Conservation (phyloP, 2,797 vertebrate species). For the Acanthurus tractus region DNA sequence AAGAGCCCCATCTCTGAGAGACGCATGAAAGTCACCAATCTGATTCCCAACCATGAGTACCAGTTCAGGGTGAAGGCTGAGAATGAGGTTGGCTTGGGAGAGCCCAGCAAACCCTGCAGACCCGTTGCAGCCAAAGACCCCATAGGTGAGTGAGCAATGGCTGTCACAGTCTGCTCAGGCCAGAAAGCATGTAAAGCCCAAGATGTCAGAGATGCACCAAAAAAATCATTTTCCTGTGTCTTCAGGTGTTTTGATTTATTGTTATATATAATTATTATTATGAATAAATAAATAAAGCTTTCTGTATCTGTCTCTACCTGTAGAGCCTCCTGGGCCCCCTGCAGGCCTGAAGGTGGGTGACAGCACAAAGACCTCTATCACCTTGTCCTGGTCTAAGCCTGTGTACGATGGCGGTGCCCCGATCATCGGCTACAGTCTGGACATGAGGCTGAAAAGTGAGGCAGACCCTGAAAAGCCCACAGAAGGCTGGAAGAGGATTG, state of each 20-base stretch:
- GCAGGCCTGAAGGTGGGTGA: conserved; percentile 93
- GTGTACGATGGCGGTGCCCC: conserved; percentile 97
- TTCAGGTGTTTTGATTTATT: not conserved
- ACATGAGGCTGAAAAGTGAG: conserved; percentile 93
- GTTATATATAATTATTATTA: too few relatives aligned
- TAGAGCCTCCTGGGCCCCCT: conserved; percentile 98
- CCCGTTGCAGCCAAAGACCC: conserved; percentile 97
- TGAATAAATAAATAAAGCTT: too few relatives aligned
- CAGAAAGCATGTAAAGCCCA: not conserved
- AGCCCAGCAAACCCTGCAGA: conserved; percentile 96
- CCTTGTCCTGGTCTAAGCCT: conserved; percentile 94
- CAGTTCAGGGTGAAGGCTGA: conserved; percentile 99
- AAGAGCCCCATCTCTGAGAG: conserved; percentile 96
- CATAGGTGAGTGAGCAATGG: conserved; percentile 87
- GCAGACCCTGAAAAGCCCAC: conserved; percentile 87
- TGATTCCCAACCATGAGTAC: conserved; percentile 97
- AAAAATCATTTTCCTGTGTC: not conserved
- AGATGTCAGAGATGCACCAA: not conserved
- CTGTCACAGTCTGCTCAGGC: too few relatives aligned
- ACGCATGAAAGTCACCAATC: conserved; percentile 94
- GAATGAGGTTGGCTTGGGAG: conserved; percentile 97
- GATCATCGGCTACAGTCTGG: conserved; percentile 94
- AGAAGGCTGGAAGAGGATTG: conserved; percentile 96
- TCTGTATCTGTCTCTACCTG: conserved; percentile 29
- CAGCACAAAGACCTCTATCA: conserved; percentile 94